Conservation (phyloP, 2,113 vertebrate genomes). For the Morone chrysops region DNA sequence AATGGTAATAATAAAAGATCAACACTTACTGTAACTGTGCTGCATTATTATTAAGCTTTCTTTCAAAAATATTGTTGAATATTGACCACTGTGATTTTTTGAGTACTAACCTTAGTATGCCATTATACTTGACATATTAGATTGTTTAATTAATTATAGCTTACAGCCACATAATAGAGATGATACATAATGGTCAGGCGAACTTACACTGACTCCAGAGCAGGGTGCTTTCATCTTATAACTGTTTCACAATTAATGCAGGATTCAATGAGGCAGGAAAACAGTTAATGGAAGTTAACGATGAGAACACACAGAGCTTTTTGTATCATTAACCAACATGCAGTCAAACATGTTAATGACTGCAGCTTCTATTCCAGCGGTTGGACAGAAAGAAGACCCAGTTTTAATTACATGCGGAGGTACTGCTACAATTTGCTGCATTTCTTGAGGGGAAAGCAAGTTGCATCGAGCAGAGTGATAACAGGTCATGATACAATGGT, state of each 20-base stretch:
- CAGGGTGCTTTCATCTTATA: slow-evolving; percentile 70
- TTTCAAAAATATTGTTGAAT: not conserved
- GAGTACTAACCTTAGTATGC: not conserved
- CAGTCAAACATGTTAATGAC: slow-evolving; percentile 76
- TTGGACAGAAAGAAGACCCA: slow-evolving; percentile 40
- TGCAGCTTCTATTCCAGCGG: slow-evolving; percentile 49
- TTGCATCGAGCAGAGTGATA: not conserved
- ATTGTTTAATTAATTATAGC: not conserved
- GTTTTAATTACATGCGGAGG: slow-evolving; percentile 3
- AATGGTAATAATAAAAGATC: not conserved
- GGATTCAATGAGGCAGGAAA: slow-evolving; percentile 76
- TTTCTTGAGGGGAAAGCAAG: not conserved
- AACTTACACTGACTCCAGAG: slow-evolving; percentile 24
- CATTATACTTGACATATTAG: not conserved
- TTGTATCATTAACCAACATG: slow-evolving; percentile 81
- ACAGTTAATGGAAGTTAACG: slow-evolving; percentile 81
- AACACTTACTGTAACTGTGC: not conserved
- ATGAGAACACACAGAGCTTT: slow-evolving; percentile 73
- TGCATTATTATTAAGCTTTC: not conserved
- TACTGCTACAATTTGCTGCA: slow-evolving; percentile 8
- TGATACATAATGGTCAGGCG: slow-evolving; percentile 39
- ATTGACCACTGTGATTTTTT: not conserved
- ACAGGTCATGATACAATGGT: slow-evolving; percentile 12
- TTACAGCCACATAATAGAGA: slow-evolving; percentile 10
- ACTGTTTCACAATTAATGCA: slow-evolving; percentile 68